Evolutionary conservation across 2,888 invertebrate genomes (phyloP), one percentile per base, ranked within the genome.

Genomic region (Panopea generosa): DNA sequence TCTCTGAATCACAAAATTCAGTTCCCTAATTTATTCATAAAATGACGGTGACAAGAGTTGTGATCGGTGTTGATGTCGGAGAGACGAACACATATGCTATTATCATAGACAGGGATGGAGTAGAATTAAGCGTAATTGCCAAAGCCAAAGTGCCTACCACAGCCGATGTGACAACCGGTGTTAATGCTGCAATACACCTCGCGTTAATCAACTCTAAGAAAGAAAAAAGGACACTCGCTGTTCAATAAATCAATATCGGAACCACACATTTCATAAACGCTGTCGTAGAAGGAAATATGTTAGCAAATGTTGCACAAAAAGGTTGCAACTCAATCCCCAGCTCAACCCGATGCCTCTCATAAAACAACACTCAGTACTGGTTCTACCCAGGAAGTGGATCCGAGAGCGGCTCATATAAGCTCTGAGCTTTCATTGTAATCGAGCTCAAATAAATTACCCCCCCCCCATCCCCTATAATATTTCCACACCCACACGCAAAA

Each of bases 231-330:
- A 52, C 40, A 16, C 33, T 83, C 4, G 74, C 65, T 2, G 75
- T 87, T 29, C 74, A 69, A n/a, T 87, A 87, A 60, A 81, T 91
- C 1, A 88, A 89, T 77, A 87, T 91, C 20, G 90, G 91, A 11
- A 91, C 91, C 4, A 91, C 91, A 0, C 91, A 91, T 74, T 91
- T 91, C 76, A 87, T 91, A 6, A 91, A 91, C 73, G 91, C 91
- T 11, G 85, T 90, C 0, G 81, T 91, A 4, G 91, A 91, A 75
- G 76, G 88, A 18, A 86, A 84, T 52, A 59, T 77, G 52, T 77
- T 91, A 50, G 85, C 83, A 7, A 84, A 71, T 56, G 90, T 91
- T 26, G 82, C 86, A n/a, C n/a, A n/a, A n/a, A n/a, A n/a, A n/a
- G n/a, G n/a, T n/a, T n/a, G n/a, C n/a, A n/a, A n/a, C n/a, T n/a